Evolutionary conservation across 2,797 vertebrate species (phyloP), one percentile per base, ranked within the genome.

Genomic region (Gambusia yucatana): DNA sequence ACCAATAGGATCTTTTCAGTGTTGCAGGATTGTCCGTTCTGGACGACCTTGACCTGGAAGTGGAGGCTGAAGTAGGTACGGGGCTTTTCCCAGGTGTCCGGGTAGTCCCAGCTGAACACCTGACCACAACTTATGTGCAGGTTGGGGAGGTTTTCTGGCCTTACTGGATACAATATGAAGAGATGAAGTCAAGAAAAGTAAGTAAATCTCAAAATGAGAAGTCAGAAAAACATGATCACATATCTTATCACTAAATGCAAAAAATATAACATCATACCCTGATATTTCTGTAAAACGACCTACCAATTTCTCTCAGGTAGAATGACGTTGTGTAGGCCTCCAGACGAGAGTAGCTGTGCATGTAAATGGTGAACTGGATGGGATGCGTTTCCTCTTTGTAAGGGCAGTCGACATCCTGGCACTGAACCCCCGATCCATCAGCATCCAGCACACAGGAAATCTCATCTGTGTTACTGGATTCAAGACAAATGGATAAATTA

Each of bases 31-130:
- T 77, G 33, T 8, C 20, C 65, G 0, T 28, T 63, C 0, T 33
- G 71, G 72, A 95, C 80, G 41, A 93, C 77, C 81, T 93, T 96
- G 78, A 96, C 91, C 78, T 96, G 80, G 52, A 95, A 96, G 2
- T 81, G 69, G 39, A 96, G 93, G 17, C 77, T 28, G 36, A 89
- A 96, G 86, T 43, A 96, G 22, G 86, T 70, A 70, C 86, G 77
- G 17, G 96, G 96, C 8, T 48, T 81, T 69, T 93, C 91, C 96
- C 96, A 96, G 25, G 93, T 88, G 5, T 88, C 83, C 0, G 96
- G 95, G 79, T 86, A 86, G 33, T 57, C 75, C 95, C 95, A 96
- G 36, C 30, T 77, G 82, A 96, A 94, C 36, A 76, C 50, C 0
- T 63, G 88, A 0, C 76, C 88, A 0, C 83, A 14, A 0, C 25